Evolutionary conservation across 2,797 vertebrate genomes (phyloP), one percentile per base, ranked within the genome.

Genomic region (Acipenser ruthenus): DNA sequence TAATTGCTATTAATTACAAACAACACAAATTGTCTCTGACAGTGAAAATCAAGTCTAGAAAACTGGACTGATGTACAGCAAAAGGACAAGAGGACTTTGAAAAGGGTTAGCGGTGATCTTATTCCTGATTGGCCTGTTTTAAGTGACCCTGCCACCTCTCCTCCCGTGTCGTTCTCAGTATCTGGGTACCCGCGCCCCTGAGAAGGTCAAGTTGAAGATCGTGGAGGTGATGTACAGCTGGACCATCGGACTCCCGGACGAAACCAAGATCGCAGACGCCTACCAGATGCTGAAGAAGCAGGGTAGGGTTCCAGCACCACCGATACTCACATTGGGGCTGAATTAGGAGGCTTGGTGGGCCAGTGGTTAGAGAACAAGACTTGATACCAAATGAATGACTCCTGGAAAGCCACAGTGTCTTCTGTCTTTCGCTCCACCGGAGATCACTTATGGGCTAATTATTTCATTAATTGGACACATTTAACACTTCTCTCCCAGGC

Each of bases 231-330:
- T 99, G 76, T 98, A 91, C 82, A 93, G 93, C 82, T 99, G 97
- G 96, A 98, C 92, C 0, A 58, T 95, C 10, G 87, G 82, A 47
- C 81, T 98, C 67, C 93, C 95, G 1, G 89, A 94, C 6, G 95
- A 99, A 73, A 88, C 89, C 71, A 99, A 99, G 84, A 94, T 99
- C 18, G 78, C 88, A 0, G 97, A 99, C 49, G 97, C 97, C 51
- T 99, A 99, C 83, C 93, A 95, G 79, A 99, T 99, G 95, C 87
- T 99, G 64, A 99, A 98, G 79, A 99, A 98, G 76, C 97, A 99
- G 83, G 96, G 95, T 98, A 55, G 23, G 23, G 23, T 3, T 37
- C 23, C 23, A 2, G 23, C 23, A 37, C 23, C 23, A 4, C 23
- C 23, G 4, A 2, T 37, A 37, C 2, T 37, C 23, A 37, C 23